Evolutionary conservation across 1,140 invertebrate species (phyloP).

Genomic region (Tetramorium parvispinum): DNA sequence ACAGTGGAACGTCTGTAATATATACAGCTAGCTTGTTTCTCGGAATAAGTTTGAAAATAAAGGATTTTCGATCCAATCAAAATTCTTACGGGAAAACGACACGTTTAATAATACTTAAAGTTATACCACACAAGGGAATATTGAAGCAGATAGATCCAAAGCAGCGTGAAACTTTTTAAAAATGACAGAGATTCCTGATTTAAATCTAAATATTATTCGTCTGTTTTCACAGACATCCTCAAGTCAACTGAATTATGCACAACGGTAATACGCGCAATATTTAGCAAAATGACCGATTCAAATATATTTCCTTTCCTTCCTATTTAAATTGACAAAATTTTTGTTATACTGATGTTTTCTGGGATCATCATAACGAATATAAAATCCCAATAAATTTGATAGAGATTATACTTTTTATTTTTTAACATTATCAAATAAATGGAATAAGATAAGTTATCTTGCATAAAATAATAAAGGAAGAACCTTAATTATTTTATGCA

Average conservation of each 20-base stretch:
- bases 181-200: background rate
- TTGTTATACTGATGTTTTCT: background rate
- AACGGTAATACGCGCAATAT: too few species aligned
- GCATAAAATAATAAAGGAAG: background rate
- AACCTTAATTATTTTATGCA: background rate
- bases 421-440: background rate
- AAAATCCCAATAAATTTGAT: background rate
- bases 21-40: background rate
- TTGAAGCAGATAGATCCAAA: background rate
- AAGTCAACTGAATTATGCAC: background rate
- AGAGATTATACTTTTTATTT: background rate
- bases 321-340: background rate
- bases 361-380: background rate
- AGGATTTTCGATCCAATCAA: background rate
- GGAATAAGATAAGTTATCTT: background rate
- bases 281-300: too few species aligned
- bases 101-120: background rate
- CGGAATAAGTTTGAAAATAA: background rate
- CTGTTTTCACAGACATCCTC: background rate
- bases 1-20: too few species aligned
- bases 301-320: background rate
- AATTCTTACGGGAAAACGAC: background rate
- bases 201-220: background rate
- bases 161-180: background rate
- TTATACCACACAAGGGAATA: background rate